Conservation (phyloP, 1,140 invertebrate genomes). For the Psilanteris sp. region DNA sequence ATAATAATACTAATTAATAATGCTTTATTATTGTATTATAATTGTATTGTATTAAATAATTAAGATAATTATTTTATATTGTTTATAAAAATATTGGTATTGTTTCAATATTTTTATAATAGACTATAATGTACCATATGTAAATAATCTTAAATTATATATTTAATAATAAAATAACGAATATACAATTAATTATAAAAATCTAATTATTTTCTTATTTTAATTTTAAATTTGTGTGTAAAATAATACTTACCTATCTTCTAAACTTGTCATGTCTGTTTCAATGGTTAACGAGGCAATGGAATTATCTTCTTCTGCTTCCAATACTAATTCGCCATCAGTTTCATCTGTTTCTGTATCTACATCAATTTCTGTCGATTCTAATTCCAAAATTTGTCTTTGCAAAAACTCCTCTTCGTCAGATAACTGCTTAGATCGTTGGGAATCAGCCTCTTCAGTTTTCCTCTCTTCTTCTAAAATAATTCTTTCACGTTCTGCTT, state of each 20-base stretch:
- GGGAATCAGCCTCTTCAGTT: conserved; percentile 80
- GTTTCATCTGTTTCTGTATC: conserved; percentile 91
- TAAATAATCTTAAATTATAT: too few species aligned
- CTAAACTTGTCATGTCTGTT: conserved; percentile 72
- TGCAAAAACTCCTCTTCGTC: conserved; percentile 90
- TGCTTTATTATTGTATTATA: too few species aligned
- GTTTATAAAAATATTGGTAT: too few species aligned
- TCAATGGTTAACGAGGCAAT: conserved; percentile 59
- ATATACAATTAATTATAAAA: too few species aligned
- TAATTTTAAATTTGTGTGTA: neutral
- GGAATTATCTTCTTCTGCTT: conserved; percentile 79
- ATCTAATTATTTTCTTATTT: too few species aligned
- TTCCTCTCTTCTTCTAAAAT: conserved; percentile 79
- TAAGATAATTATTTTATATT: too few species aligned
- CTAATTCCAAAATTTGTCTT: conserved; percentile 87
- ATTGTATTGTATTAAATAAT: too few species aligned
- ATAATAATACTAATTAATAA: too few species aligned
- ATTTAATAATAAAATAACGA: too few species aligned
- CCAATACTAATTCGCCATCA: conserved; percentile 84
- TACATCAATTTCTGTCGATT: conserved; percentile 89
- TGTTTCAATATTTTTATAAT: too few species aligned
- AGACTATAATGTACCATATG: too few species aligned
- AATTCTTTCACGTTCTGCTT: conserved; percentile 77
- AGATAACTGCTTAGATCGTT: conserved; percentile 82
- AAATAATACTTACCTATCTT: conserved; percentile 70